A percentile compares a stretch with the other conserved stretches of the same genome.
These are phyloP conservation scores for Eulemur rufifrons DNA, from an alignment of 2,113 vertebrate genomes.

Conservation along the genomic window DNA sequence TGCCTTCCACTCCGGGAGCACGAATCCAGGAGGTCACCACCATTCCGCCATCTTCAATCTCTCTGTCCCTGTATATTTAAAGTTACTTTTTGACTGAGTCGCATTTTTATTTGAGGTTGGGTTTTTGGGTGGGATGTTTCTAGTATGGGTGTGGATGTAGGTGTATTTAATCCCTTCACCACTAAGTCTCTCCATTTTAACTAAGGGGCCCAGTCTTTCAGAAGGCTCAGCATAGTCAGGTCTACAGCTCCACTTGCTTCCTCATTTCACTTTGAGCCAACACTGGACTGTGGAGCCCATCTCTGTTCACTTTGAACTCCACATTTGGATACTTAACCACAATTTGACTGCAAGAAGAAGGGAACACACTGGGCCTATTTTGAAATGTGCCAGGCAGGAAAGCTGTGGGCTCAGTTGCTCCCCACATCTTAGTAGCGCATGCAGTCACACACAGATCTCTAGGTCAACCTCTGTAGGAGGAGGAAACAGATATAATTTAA, in stretches of 20 bases:
- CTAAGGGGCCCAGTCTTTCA: background rate
- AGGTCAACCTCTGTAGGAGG: background rate
- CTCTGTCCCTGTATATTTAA: background rate
- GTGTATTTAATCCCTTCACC: background rate
- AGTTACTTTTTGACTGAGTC: background rate
- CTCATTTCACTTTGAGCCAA: background rate
- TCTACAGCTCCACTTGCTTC: background rate
- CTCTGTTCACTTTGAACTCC: background rate
- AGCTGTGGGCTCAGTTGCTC: background rate
- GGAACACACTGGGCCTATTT: background rate
- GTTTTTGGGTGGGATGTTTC: background rate
- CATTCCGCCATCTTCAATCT: no score
- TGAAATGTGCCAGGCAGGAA: background rate
- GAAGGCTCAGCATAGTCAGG: background rate
- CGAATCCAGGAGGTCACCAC: no score
- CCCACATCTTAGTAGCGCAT: background rate
- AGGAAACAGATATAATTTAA: background rate
- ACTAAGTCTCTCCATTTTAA: slow-evolving; percentile 8
- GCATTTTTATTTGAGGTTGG: background rate
- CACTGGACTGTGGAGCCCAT: background rate
- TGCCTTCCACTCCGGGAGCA: no score
- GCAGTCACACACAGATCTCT: background rate
- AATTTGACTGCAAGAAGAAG: background rate
- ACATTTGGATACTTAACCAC: background rate
- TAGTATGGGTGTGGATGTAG: background rate